Evolutionary conservation across 2,113 vertebrate genomes (phyloP).

Genomic region (Dermatemys mawii): DNA sequence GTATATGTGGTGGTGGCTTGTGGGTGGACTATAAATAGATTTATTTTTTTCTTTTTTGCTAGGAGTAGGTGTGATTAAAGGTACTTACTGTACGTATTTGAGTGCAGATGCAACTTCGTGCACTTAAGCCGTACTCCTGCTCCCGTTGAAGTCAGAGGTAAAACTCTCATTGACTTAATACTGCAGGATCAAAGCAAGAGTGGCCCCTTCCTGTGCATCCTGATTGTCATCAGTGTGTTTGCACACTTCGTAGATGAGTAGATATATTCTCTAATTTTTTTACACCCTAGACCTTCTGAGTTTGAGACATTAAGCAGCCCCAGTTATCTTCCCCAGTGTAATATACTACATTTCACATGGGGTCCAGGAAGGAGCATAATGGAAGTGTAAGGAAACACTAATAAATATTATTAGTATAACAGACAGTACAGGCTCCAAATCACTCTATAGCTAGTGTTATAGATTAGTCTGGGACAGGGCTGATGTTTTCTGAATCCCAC

Average conservation of each 20-base stretch:
- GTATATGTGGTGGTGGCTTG: not conserved
- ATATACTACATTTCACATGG: not conserved
- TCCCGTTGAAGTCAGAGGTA: not conserved
- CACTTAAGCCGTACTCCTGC: not conserved
- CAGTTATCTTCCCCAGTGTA: not conserved
- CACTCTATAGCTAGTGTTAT: not conserved
- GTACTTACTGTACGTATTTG: not conserved
- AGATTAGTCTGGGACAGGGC: not conserved
- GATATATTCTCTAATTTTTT: not conserved
- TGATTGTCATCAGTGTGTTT: not conserved
- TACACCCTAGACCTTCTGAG: not conserved
- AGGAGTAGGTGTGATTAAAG: not conserved
- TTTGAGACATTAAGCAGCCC: slow-evolving; percentile 3
- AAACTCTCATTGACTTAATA: not conserved
- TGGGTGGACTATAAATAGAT: slow-evolving; percentile 7
- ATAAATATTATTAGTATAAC: not conserved
- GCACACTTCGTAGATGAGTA: not conserved
- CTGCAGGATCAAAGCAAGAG: not conserved
- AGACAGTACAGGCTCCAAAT: not conserved
- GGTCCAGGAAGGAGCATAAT: not conserved
- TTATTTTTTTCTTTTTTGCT: too few species aligned
- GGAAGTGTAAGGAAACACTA: not conserved
- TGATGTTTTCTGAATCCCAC: not conserved
- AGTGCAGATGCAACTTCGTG: not conserved
- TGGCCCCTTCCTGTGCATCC: not conserved